phyloP scores from a whole-genome alignment of 2,888 invertebrate species.

The Dichetophora obliterata region DNA sequence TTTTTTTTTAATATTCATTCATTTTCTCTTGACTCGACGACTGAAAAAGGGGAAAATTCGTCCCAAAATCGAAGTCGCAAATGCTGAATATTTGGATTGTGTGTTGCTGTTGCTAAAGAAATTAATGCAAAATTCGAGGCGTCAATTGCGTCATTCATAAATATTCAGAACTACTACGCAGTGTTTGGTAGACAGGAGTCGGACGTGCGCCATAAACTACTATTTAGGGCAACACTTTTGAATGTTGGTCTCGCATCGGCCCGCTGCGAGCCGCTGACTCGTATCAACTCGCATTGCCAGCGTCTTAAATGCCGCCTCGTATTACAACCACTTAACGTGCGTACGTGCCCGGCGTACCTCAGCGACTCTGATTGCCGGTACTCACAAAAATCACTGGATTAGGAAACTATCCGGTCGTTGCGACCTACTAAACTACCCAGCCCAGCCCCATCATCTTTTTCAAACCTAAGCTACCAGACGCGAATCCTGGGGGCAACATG shows the following conservation, averaged over 20 bases:
- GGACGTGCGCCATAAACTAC: neutral
- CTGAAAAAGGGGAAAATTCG: neutral
- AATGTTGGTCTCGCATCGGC: too few species aligned
- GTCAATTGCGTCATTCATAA: slow-evolving; percentile 11
- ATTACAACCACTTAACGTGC: slow-evolving; percentile 44
- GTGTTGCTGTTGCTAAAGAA: too few species aligned
- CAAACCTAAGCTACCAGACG: too few species aligned
- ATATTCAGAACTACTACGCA: neutral
- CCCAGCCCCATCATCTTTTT: neutral
- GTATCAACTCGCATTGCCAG: neutral
- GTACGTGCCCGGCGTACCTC: slow-evolving; percentile 41
- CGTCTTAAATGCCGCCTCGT: slow-evolving; percentile 34
- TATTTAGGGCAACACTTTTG: neutral
- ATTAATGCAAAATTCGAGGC: neutral
- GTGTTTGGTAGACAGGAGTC: neutral
- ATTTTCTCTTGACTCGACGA: neutral
- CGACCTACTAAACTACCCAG: neutral
- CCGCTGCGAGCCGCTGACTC: too few species aligned
- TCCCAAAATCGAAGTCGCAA: neutral
- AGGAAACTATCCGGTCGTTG: neutral
- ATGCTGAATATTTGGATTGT: too few species aligned
- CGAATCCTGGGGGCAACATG: too few species aligned
- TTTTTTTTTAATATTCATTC: slow-evolving; percentile 11
- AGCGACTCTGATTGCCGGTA: neutral
- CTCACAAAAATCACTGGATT: slow-evolving; percentile 4